Base-by-base conservation (phyloP, 1,140 invertebrate genomes). In the Drosophila serrata region DNA sequence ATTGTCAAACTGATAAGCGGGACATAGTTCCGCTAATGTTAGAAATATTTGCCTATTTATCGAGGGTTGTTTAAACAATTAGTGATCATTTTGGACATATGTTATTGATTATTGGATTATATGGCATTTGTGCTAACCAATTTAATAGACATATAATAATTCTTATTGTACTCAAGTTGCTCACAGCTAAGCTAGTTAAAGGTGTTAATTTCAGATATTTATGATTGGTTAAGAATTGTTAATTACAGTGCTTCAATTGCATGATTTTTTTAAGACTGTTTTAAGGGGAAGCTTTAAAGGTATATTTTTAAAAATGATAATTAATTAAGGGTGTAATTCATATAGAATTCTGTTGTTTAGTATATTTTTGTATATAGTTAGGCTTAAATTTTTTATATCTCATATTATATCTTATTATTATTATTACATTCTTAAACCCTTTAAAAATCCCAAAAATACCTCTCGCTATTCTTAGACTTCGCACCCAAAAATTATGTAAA, bases 51-150 rank as follows among this genome's bases (percentile, higher is more conserved):
- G 17, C 22, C 39, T 45, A 43, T 43, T 17, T 62, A 27, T 33
- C 56, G 62, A 64, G 56, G 61, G 61, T 11, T 60, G 61, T 9
- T 64, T 12, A 60, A 60, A 31, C 15, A 64, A 33, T 67, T 63
- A 31, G 27, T 22, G n/a, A 3, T 7, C 7, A 33, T 24, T 24
- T 48, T 22, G 5, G 2, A 19, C n/a, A 31, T n/a, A 8, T 24
- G 4, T 3, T 24, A 24, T 3, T 24, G 4, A 24, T 24, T n/a
- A n/a, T 37, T n/a, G n/a, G 15, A 39, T 31, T 15, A 27, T 7
- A 11, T 39, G n/a, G 5, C 11, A 37, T 29, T 29, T 24, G 17
- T 48, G 43, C 31, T 48, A 49, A 35, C 11, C 5, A 48, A 19
- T 3, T 37, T 11, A 27, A 37, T 33, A 1, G 1, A 4, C n/a